Percentiles rank a stretch among this genome's conserved stretches.
phyloP scores from a whole-genome alignment of 2,888 invertebrate species.

The Eudasyphora cyanicolor region DNA sequence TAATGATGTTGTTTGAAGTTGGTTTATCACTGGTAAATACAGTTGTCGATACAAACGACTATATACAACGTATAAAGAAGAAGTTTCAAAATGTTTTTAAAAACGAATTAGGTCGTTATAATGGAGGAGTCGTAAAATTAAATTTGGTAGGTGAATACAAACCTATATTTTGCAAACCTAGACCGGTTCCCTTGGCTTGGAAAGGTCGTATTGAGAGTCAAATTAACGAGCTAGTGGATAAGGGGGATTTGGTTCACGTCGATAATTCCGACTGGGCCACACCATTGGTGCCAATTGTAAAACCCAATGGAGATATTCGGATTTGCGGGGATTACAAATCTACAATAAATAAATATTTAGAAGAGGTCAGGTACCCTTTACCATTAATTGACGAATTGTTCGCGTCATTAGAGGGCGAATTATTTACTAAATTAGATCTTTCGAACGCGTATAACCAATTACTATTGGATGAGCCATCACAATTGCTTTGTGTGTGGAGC shows the following conservation, averaged over 20 bases:
- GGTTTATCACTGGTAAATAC: constrained; percentile 3
- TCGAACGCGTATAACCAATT: constrained; percentile 36
- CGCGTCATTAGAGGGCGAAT: constrained; percentile 31
- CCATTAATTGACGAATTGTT: constrained; percentile 46
- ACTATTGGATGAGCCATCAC: constrained; percentile 1
- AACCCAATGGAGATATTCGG: constrained; percentile 45
- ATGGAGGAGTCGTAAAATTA: not conserved
- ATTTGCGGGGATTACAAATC: constrained; percentile 50
- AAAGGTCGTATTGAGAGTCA: constrained; percentile 3
- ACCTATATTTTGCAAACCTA: constrained; percentile 30
- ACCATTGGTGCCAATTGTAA: constrained; percentile 46
- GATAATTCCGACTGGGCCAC: constrained; percentile 47
- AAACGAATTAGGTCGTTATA: constrained; percentile 30
- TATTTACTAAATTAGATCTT: constrained; percentile 23
- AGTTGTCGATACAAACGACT: not conserved
- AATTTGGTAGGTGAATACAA: not conserved
- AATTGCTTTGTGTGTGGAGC: not conserved
- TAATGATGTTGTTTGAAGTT: constrained; percentile 26
- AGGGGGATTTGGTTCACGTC: constrained; percentile 24
- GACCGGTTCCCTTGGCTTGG: constrained; percentile 20
- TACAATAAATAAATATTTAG: constrained; percentile 43
- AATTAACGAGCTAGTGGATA: constrained; percentile 6
- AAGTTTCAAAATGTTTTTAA: constrained; percentile 26
- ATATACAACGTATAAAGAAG: constrained; percentile 4
- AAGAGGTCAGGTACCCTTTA: constrained; percentile 42